These are phyloP conservation scores for Cliona cf. orientalis DNA, from an alignment of 37 sponge, comb jelly and placozoan genomes.

Conservation along the genomic window DNA sequence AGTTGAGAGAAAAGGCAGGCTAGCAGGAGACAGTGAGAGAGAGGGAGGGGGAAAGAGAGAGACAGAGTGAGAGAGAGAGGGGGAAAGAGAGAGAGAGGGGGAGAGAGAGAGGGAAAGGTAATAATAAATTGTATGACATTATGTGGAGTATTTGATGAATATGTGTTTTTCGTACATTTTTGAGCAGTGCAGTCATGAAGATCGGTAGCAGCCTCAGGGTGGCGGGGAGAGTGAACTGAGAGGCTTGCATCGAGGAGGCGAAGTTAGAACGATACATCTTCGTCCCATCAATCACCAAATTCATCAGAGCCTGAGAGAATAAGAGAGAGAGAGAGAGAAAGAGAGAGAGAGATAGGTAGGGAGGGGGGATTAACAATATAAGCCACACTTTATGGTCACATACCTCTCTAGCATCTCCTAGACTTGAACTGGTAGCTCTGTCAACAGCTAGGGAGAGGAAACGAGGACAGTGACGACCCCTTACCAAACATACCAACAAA, in stretches of 20 bases:
- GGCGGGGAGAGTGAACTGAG: constrained; percentile 70
- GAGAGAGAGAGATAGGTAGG: background rate
- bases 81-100: background rate
- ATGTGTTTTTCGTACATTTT: constrained; percentile 55
- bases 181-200: constrained; percentile 67
- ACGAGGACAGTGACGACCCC: background rate
- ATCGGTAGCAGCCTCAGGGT: constrained; percentile 84
- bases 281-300: constrained; percentile 78
- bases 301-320: constrained; percentile 75
- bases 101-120: background rate
- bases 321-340: background rate
- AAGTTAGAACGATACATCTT: constrained; percentile 72
- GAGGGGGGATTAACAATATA: background rate
- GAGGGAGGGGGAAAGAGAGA: background rate
- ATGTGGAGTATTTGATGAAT: background rate
- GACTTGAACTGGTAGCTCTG: constrained; percentile 60
- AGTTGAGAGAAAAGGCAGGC: constrained; percentile 82
- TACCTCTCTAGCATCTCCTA: constrained; percentile 96
- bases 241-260: constrained; percentile 47
- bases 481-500: background rate
- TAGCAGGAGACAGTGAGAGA: constrained; percentile 23
- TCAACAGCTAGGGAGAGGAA: constrained; percentile 70
- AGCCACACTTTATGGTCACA: no score
- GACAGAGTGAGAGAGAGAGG: background rate
- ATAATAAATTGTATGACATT: background rate